phyloP scores from a whole-genome alignment of 2,888 invertebrate species.

The Galeopsomyia nigrocyanea region DNA sequence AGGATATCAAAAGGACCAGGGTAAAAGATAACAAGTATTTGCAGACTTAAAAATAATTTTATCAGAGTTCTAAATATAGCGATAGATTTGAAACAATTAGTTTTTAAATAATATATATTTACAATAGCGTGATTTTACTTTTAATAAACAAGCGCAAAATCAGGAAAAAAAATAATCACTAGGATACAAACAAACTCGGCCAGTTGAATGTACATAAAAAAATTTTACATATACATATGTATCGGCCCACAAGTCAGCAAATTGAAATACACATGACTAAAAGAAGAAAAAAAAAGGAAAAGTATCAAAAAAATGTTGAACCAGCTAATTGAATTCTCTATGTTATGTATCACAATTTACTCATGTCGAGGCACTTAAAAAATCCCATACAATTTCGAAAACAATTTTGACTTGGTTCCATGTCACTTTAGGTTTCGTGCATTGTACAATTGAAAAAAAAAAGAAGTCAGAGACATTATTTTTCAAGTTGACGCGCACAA shows the following conservation, averaged over 20 bases:
- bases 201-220: constrained; percentile 21
- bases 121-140: constrained; percentile 30
- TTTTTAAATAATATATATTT: constrained; percentile 41
- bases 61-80: constrained; percentile 25
- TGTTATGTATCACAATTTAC: constrained; percentile 41
- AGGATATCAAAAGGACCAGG: constrained; percentile 5
- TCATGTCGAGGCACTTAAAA: constrained; percentile 39
- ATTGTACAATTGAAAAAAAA: constrained; percentile 18
- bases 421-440: constrained; percentile 6
- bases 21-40: constrained; percentile 23
- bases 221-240: constrained; percentile 10
- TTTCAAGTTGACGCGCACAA: too few species aligned
- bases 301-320: constrained; percentile 29
- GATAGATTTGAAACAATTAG: constrained; percentile 34
- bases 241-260: constrained; percentile 5
- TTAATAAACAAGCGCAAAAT: constrained; percentile 32
- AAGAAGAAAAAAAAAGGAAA: too few species aligned
- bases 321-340: constrained; percentile 19
- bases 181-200: constrained; percentile 31
- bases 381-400: constrained; percentile 24
- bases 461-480: background rate
- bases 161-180: constrained; percentile 26
- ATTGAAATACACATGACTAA: constrained; percentile 10
- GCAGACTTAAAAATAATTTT: constrained; percentile 30
- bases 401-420: constrained; percentile 13